Conservation (phyloP, 1,140 invertebrate species). For the Cherax quadricarinatus region DNA sequence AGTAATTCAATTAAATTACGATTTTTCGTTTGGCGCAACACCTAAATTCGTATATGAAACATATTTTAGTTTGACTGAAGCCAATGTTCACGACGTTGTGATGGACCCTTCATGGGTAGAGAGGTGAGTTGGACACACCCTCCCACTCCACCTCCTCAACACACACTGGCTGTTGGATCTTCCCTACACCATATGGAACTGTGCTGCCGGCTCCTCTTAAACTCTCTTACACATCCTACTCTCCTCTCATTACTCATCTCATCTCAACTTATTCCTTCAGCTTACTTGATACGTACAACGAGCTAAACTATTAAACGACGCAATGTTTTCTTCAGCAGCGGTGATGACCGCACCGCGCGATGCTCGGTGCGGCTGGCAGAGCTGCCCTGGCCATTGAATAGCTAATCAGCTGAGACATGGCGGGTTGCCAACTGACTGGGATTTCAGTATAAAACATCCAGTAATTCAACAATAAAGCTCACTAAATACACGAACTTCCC, state of each 20-base stretch:
- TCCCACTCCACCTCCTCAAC: constrained; percentile 33
- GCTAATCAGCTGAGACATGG: background rate
- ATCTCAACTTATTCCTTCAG: too few species aligned
- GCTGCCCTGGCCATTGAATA: background rate
- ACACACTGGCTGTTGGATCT: background rate
- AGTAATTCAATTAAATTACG: too few species aligned
- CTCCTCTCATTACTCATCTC: background rate
- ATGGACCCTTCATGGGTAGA: constrained; percentile 16
- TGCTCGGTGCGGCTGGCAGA: background rate
- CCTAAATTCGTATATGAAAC: too few species aligned
- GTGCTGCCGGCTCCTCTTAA: background rate
- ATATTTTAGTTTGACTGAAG: too few species aligned
- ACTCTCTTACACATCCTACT: background rate
- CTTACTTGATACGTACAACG: too few species aligned
- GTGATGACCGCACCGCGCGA: background rate
- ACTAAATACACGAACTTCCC: too few species aligned
- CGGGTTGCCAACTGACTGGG: background rate
- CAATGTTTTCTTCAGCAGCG: too few species aligned
- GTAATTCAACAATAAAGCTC: too few species aligned
- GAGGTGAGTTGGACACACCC: background rate
- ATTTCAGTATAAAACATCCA: background rate
- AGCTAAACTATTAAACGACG: too few species aligned
- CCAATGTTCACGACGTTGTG: too few species aligned
- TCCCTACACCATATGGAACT: background rate
- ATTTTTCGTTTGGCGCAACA: too few species aligned